phyloP scores from a whole-genome alignment of 92 coral and sea anemone species.

The Palythoa heliodiscus region DNA sequence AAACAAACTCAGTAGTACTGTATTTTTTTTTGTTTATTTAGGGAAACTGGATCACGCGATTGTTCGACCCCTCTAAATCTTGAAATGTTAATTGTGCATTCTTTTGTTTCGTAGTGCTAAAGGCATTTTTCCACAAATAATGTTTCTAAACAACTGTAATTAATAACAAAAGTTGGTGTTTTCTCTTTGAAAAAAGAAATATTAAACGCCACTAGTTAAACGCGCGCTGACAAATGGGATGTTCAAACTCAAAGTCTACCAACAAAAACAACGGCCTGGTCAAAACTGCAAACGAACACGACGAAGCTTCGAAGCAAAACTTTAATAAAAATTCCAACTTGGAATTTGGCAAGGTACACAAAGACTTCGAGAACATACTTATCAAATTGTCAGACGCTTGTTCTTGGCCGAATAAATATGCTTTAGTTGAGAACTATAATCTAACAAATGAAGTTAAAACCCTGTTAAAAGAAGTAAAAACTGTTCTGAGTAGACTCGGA shows the following conservation, averaged over 20 bases:
- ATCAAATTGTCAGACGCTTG: conserved; percentile 21
- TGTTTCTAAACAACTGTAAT: neutral
- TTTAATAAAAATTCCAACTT: neutral
- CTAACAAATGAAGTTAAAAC: neutral
- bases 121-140: conserved; percentile 13
- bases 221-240: conserved; percentile 6
- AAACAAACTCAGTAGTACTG: no score
- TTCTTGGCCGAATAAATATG: conserved; percentile 35
- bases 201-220: neutral
- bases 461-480: neutral
- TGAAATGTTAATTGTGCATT: neutral
- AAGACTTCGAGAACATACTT: conserved; percentile 3
- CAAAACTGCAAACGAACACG: neutral
- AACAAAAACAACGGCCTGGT: neutral
- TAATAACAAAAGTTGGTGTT: neutral
- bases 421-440: conserved; percentile 32
- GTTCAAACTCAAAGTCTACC: neutral
- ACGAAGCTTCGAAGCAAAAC: neutral
- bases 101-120: conserved; percentile 11
- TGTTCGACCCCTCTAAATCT: no score
- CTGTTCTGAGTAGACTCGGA: conserved; percentile 47
- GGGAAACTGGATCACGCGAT: no score
- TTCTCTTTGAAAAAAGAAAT: neutral
- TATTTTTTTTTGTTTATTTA: no score
- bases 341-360: no score